Percentiles rank a stretch among this genome's conserved stretches.
Evolutionary conservation across 2,113 vertebrate species (phyloP).

Genomic region (Caloenas nicobarica): DNA sequence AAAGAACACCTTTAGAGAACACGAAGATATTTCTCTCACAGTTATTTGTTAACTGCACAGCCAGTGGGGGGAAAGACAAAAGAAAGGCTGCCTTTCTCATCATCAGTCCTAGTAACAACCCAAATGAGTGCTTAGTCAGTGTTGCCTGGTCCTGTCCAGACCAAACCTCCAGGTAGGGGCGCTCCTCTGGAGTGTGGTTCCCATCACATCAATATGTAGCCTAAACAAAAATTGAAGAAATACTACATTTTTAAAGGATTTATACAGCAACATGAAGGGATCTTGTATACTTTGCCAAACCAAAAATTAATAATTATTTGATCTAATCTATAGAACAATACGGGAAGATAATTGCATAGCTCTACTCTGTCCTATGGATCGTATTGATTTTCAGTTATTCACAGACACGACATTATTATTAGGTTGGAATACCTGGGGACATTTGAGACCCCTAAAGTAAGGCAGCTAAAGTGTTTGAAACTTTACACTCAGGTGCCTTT

Average conservation of each 20-base stretch:
- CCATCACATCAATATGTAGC: background rate
- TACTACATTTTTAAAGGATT: background rate
- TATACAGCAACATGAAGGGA: background rate
- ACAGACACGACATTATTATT: background rate
- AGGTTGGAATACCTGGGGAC: background rate
- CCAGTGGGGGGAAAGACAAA: background rate
- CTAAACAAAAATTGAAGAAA: background rate
- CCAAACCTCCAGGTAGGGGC: background rate
- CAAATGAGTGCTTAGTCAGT: background rate
- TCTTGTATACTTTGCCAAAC: background rate
- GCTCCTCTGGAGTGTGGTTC: rapidly evolving
- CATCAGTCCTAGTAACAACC: background rate
- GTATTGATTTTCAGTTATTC: background rate
- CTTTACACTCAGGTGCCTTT: background rate
- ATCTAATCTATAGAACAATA: background rate
- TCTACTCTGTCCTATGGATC: background rate
- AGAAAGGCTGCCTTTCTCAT: background rate
- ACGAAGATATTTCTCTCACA: background rate
- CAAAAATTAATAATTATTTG: background rate
- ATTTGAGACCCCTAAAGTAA: background rate
- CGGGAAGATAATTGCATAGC: background rate
- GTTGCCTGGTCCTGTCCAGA: background rate
- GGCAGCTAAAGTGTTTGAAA: background rate
- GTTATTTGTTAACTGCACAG: background rate
- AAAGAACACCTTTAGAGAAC: background rate